Conservation (phyloP, 1,140 invertebrate genomes). For the Myzus persicae region DNA sequence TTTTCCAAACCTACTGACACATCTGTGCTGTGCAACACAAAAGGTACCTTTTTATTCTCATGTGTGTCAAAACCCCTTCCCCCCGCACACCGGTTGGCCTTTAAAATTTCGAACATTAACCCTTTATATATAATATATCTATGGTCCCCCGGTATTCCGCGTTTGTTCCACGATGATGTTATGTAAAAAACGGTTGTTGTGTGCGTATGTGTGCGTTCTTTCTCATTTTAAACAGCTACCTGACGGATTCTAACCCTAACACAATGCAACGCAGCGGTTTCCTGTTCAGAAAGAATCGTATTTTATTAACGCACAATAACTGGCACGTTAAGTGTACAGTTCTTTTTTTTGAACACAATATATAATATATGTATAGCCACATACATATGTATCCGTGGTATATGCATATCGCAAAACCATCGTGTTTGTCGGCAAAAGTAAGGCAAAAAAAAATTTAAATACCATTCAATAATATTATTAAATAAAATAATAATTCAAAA, state of each 20-base stretch:
- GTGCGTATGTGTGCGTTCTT: neutral
- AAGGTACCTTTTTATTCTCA: constrained; percentile 57
- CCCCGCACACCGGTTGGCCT: neutral
- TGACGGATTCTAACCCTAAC: constrained; percentile 49
- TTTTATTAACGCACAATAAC: constrained; percentile 38
- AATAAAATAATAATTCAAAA: neutral
- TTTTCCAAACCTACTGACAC: constrained; percentile 48
- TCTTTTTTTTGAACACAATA: neutral
- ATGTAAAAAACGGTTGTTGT: constrained; percentile 49
- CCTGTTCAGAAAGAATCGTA: constrained; percentile 43
- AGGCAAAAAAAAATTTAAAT: neutral
- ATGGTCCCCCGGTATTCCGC: constrained; percentile 44
- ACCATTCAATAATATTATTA: neutral
- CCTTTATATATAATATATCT: constrained; percentile 51
- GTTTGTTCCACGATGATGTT: constrained; percentile 50
- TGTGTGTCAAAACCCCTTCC: constrained; percentile 54
- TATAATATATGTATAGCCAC: neutral
- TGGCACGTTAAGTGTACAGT: constrained; percentile 22
- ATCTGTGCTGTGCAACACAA: constrained; percentile 54
- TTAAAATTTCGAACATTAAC: constrained; percentile 54
- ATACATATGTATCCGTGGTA: neutral
- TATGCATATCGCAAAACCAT: neutral
- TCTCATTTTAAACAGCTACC: constrained; percentile 58
- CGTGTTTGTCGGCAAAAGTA: neutral
- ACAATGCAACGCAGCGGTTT: constrained; percentile 50